Percentiles rank a stretch among this genome's conserved stretches.
phyloP scores from a whole-genome alignment of 2,888 invertebrate genomes.

The Trissolcus brochymenae region DNA sequence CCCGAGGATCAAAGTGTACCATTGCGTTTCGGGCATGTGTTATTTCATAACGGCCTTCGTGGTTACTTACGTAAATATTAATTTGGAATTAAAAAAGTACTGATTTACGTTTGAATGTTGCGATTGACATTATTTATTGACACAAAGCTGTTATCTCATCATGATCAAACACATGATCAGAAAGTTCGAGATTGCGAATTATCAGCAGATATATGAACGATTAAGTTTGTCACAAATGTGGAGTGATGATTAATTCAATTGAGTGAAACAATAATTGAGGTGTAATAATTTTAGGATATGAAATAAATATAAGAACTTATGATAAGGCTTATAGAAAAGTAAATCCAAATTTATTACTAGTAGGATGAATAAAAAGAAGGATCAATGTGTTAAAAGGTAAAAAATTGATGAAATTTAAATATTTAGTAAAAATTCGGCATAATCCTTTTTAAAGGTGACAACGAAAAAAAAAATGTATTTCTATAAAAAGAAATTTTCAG shows the following conservation, averaged over 20 bases:
- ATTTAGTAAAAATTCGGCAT: no score
- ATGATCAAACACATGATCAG: background rate
- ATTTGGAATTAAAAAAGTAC: background rate
- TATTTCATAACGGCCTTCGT: slow-evolving; percentile 2
- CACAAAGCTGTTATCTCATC: background rate
- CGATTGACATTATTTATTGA: background rate
- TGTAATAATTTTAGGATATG: no score
- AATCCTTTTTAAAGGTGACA: no score
- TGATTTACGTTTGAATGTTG: background rate
- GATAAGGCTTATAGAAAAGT: background rate
- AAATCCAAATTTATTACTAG: background rate
- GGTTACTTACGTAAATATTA: background rate
- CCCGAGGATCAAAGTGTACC: background rate
- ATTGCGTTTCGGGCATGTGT: background rate
- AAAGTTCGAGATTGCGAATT: background rate
- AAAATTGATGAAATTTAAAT: background rate
- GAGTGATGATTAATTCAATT: background rate
- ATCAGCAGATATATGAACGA: background rate
- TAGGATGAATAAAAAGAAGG: no score
- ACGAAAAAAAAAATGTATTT: no score
- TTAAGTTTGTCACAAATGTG: background rate
- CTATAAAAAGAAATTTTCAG: background rate
- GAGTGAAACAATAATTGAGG: no score
- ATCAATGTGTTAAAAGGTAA: background rate
- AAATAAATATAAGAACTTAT: no score